Percentiles rank a stretch among this genome's conserved stretches.
These are phyloP conservation scores for Poeciliopsis paucimaculata DNA, from an alignment of 2,797 vertebrate species.

Conservation along the genomic window DNA sequence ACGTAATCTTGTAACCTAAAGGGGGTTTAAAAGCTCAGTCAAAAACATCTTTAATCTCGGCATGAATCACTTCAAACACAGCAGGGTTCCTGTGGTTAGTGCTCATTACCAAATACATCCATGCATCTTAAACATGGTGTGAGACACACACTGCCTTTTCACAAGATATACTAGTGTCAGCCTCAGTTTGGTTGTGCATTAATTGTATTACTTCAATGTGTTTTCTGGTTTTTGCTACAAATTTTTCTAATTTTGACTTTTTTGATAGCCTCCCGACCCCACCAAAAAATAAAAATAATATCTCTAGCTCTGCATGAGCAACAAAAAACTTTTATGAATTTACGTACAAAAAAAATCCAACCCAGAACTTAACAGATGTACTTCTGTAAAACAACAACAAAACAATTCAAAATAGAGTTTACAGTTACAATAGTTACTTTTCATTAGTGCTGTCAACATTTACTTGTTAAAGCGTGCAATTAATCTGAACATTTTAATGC, in stretches of 20 bases:
- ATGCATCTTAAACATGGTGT: background rate
- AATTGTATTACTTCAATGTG: background rate
- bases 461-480: too few species aligned
- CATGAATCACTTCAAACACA: slow-evolving; percentile 23
- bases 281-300: background rate
- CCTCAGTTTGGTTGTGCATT: background rate
- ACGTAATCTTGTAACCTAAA: slow-evolving; percentile 27
- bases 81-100: slow-evolving; percentile 2
- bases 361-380: background rate
- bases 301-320: background rate
- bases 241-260: background rate
- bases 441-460: too few species aligned
- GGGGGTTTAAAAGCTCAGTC: background rate
- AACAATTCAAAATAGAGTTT: background rate
- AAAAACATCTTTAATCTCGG: slow-evolving; percentile 26
- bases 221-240: background rate
- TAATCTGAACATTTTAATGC: too few species aligned
- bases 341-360: background rate
- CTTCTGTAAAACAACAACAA: background rate
- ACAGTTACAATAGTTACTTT: too few species aligned
- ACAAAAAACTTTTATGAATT: background rate
- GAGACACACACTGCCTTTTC: background rate
- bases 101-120: slow-evolving; percentile 14
- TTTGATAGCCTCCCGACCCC: background rate
- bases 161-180: background rate